These are phyloP conservation scores for Troilus luridus DNA, from an alignment of 2,888 invertebrate species.

Conservation along the genomic window DNA sequence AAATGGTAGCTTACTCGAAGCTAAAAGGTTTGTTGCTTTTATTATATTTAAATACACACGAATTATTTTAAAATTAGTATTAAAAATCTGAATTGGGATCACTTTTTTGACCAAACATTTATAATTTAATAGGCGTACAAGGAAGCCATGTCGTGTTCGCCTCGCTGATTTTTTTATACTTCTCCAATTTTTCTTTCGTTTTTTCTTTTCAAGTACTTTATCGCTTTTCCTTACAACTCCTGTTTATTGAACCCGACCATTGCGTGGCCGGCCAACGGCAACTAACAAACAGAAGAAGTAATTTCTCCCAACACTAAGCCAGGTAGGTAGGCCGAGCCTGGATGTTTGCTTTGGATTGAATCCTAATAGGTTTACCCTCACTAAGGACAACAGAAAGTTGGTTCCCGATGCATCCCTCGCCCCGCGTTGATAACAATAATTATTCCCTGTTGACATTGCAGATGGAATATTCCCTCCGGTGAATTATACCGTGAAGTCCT, in stretches of 20 bases:
- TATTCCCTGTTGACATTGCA: constrained; percentile 18
- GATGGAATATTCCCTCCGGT: background rate
- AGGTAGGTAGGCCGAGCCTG: background rate
- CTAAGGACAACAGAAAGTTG: constrained; percentile 47
- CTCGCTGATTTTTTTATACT: no score
- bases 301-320: background rate
- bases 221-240: background rate
- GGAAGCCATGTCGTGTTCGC: no score
- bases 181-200: background rate
- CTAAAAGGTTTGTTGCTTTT: no score
- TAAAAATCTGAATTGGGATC: no score
- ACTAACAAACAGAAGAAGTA: background rate
- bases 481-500: constrained; percentile 1
- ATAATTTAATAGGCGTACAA: no score
- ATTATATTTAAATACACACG: no score
- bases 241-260: background rate
- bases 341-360: constrained; percentile 21
- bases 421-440: background rate
- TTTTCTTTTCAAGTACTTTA: background rate
- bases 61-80: no score
- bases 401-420: background rate
- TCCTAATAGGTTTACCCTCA: constrained; percentile 25
- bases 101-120: no score
- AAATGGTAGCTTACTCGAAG: no score
- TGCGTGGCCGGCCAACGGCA: background rate